Conservation (phyloP, 2,113 vertebrate species). For the Grammomys dolichurus region DNA sequence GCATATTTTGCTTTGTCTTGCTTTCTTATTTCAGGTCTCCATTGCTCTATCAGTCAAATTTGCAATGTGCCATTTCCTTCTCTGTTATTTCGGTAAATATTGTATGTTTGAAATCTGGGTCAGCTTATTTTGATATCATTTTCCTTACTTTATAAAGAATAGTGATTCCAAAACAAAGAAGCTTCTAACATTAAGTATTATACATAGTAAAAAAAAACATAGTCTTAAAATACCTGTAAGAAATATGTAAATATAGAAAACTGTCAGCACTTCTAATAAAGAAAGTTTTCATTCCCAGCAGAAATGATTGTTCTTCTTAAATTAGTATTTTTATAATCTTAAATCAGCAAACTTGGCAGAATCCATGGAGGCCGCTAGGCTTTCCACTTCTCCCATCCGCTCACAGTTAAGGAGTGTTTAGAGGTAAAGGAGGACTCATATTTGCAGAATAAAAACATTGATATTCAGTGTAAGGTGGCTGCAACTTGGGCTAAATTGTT, state of each 20-base stretch:
- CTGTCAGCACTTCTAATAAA: neutral
- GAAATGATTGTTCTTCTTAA: constrained; percentile 10
- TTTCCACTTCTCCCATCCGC: neutral
- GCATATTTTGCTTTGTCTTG: constrained; percentile 69
- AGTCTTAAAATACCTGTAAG: neutral
- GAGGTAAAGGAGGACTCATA: no score
- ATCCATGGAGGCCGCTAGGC: neutral
- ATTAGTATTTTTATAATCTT: neutral
- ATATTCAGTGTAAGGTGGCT: neutral
- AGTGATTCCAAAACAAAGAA: constrained; percentile 51
- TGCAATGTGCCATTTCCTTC: constrained; percentile 15
- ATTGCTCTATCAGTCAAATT: constrained; percentile 57
- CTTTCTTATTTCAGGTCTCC: constrained; percentile 60
- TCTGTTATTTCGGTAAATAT: constrained; percentile 56
- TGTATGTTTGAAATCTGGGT: constrained; percentile 66
- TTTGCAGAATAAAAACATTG: neutral
- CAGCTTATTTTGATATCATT: constrained; percentile 63
- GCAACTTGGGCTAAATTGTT: neutral
- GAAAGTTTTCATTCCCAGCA: neutral
- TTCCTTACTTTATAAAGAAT: constrained; percentile 48
- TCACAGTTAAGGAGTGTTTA: neutral
- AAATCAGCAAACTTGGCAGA: neutral
- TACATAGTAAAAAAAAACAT: neutral
- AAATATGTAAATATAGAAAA: neutral
- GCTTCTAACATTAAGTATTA: neutral